Base-by-base conservation (phyloP, 1,140 invertebrate species). In the Monochamus saltuarius region DNA sequence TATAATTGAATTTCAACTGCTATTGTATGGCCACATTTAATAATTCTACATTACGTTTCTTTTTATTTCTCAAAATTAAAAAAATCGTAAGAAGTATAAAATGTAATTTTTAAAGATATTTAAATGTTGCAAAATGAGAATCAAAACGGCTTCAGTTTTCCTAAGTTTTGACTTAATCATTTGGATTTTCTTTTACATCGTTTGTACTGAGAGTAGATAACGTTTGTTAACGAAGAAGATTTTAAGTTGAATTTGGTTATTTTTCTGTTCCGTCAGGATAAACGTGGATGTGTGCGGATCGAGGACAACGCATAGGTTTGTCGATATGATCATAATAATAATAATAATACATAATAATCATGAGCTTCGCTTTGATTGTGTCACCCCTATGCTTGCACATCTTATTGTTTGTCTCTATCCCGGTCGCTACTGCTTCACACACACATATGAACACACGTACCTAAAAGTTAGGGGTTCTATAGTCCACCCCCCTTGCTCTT, bases 301-400 rank as follows among this genome's bases (percentile, higher is more conserved):
- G 75, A 80, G 82, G 82, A 83, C 79, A 76, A 79, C 81, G 70
- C 82, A 82, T 83, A 83, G 82, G 82, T 83, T 83, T 83, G 82
- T 83, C 79, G 65, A 68, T 53, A 46, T 14, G 49, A 54, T 59
- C 59, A 59, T 51, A 22, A 50, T 29, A 29, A 54, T 40, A 45
- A 50, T 49, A 14, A 49, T 49, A 49, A 16, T 29, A 13, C 2
- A n/a, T 49, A 47, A 39, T 40, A 46, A 63, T 67, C 62, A 46
- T 67, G 57, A 57, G 66, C 68, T 72, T 65, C 64, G 72, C 72
- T 71, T 73, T 73, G 50, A 58, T 64, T 68, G 70, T 73, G 49
- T 63, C 65, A 69, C 62, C 54, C 57, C 56, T 52, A 50, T 50
- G 64, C 66, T 64, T 68, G 68, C 66, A 68, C 64, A 17, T 46